Conservation (phyloP, 2,113 vertebrate species). For the Eurypyga helias region DNA sequence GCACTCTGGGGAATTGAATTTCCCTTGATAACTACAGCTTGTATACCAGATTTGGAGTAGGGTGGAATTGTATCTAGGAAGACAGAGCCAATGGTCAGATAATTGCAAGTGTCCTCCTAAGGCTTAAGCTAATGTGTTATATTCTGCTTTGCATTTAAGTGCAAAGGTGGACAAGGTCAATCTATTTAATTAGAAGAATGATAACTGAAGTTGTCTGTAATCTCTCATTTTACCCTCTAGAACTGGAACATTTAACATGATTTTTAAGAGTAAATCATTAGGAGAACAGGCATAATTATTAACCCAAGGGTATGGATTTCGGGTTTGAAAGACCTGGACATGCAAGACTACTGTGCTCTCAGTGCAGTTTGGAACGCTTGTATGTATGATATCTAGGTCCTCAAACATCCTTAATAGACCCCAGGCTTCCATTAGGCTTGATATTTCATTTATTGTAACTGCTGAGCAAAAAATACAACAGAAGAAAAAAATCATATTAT, state of each 20-base stretch:
- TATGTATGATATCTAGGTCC: not conserved
- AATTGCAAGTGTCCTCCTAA: not conserved
- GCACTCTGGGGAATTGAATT: not conserved
- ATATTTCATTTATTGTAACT: not conserved
- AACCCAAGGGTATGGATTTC: not conserved
- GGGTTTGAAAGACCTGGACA: not conserved
- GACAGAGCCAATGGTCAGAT: not conserved
- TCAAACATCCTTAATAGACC: not conserved
- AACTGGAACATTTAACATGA: not conserved
- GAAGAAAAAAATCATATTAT: not conserved
- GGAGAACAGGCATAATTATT: not conserved
- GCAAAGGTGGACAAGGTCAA: no score
- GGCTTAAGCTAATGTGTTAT: not conserved
- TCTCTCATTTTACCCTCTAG: not conserved
- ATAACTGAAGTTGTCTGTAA: not conserved
- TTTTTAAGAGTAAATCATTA: not conserved
- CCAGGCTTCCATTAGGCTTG: not conserved
- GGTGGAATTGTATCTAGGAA: not conserved
- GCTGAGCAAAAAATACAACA: not conserved
- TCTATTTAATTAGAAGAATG: not conserved
- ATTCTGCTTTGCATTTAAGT: not conserved
- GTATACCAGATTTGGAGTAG: rapidly evolving
- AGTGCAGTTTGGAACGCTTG: rapidly evolving
- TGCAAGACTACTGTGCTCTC: not conserved
- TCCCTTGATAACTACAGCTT: not conserved